Evolutionary conservation across 1,140 invertebrate genomes (phyloP).

Genomic region (Apolygus lucorum): DNA sequence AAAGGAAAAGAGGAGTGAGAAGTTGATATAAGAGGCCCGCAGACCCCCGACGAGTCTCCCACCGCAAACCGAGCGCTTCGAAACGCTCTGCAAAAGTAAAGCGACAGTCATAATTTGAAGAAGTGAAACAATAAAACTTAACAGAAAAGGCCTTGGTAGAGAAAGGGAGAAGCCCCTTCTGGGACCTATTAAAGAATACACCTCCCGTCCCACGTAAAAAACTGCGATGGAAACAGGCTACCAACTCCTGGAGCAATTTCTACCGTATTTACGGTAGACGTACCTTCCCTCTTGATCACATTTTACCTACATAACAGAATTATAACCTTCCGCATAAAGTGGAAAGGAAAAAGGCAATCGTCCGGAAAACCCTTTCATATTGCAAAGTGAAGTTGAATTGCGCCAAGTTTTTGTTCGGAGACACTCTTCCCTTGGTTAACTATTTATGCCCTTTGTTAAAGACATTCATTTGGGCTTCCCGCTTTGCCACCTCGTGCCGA

Average conservation of each 20-base stretch:
- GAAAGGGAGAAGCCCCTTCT: neutral
- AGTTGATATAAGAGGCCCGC: too few relatives aligned
- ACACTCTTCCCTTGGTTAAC: neutral
- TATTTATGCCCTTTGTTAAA: slow-evolving; percentile 7
- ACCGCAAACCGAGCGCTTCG: too few relatives aligned
- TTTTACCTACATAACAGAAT: slow-evolving; percentile 18
- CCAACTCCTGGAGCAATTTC: slow-evolving; percentile 5
- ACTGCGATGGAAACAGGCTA: neutral
- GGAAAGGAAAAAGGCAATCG: slow-evolving; percentile 14
- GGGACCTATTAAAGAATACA: slow-evolving; percentile 22
- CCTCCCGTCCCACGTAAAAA: neutral
- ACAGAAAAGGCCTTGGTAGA: neutral
- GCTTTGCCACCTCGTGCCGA: slow-evolving; percentile 8
- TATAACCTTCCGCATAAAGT: slow-evolving; percentile 16
- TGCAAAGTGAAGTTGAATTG: slow-evolving; percentile 22
- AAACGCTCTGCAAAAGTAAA: neutral
- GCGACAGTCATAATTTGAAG: slow-evolving; percentile 8
- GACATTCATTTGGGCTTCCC: neutral
- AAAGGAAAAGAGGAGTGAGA: too few relatives aligned
- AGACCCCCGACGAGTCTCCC: too few relatives aligned
- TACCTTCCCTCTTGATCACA: slow-evolving; percentile 12
- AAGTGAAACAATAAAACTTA: slow-evolving; percentile 20
- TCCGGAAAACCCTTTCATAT: slow-evolving; percentile 22
- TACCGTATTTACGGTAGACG: neutral
- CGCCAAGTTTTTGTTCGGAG: neutral